Conservation (phyloP, 2,888 invertebrate species). For the Syritta pipiens region DNA sequence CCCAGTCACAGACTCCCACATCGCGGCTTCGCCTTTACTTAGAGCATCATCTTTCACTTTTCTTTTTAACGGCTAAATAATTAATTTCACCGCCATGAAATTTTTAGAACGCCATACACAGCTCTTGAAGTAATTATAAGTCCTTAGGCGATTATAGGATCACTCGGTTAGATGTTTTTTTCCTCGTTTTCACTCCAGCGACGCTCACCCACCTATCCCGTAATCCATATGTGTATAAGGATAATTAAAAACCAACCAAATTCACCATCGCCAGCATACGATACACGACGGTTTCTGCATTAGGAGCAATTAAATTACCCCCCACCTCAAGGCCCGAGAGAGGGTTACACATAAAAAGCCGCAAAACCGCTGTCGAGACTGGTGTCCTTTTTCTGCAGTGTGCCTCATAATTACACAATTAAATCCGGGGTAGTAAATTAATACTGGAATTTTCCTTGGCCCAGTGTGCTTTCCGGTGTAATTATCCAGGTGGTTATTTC, state of each 20-base stretch:
- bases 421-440: slow-evolving; percentile 30
- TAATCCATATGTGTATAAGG: background rate
- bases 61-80: background rate
- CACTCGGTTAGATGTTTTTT: background rate
- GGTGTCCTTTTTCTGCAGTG: no score
- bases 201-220: background rate
- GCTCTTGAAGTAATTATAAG: background rate
- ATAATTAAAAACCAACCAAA: background rate
- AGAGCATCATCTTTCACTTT: no score
- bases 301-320: background rate
- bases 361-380: no score
- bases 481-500: background rate
- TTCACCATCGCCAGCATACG: background rate
- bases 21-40: no score
- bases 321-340: background rate
- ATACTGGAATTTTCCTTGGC: slow-evolving; percentile 2
- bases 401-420: slow-evolving; percentile 43
- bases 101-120: background rate
- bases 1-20: no score
- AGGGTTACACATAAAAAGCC: no score
- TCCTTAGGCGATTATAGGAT: slow-evolving; percentile 5
- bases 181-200: background rate
- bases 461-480: background rate
- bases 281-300: background rate
- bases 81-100: background rate